phyloP scores from a whole-genome alignment of 2,888 invertebrate genomes.

The Eilema sororculum region DNA sequence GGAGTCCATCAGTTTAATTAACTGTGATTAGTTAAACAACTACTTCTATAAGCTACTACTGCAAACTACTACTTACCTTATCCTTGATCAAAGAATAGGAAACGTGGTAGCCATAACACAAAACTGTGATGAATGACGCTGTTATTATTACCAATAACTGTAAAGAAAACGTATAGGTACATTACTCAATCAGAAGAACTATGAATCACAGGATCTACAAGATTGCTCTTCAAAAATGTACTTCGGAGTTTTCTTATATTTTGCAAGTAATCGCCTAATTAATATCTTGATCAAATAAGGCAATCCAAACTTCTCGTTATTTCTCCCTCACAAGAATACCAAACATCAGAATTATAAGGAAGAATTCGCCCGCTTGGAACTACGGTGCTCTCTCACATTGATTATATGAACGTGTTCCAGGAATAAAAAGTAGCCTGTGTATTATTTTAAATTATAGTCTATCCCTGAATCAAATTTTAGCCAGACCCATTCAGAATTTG shows the following conservation, averaged over 20 bases:
- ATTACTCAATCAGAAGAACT: background rate
- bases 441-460: no score
- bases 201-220: background rate
- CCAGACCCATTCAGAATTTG: no score
- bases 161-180: conserved; percentile 36
- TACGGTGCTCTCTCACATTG: no score
- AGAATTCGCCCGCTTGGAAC: no score
- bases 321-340: no score
- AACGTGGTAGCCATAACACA: conserved; percentile 58
- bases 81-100: conserved; percentile 58
- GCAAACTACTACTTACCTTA: conserved; percentile 54
- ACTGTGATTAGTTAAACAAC: background rate
- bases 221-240: background rate
- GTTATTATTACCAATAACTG: conserved; percentile 68
- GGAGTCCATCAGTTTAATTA: background rate
- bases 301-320: background rate
- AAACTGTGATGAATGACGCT: conserved; percentile 58
- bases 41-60: background rate
- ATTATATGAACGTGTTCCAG: no score
- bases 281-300: background rate
- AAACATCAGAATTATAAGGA: no score
- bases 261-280: background rate
- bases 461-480: no score
- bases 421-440: no score
- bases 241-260: background rate